Evolutionary conservation across 2,113 vertebrate genomes (phyloP).

Genomic region (Xiphophorus couchianus): DNA sequence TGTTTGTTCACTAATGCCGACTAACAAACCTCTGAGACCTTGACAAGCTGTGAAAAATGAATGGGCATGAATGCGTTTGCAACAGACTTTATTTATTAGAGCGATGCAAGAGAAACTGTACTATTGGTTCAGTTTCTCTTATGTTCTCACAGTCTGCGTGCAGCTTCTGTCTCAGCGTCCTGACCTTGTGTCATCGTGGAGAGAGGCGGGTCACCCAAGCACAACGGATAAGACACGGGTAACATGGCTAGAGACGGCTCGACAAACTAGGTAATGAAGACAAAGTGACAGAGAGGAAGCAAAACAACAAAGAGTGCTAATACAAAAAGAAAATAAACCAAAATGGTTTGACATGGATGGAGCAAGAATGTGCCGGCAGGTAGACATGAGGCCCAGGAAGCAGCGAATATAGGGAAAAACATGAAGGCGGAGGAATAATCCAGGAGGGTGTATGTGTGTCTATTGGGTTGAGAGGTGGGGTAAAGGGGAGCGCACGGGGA

Average conservation of each 20-base stretch:
- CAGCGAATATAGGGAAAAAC: slow-evolving; percentile 61
- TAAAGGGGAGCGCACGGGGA: slow-evolving; percentile 26
- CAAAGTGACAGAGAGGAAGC: slow-evolving; percentile 63
- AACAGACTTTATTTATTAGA: not conserved
- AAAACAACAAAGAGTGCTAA: slow-evolving; percentile 58
- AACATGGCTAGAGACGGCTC: slow-evolving; percentile 24
- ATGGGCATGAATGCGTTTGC: not conserved
- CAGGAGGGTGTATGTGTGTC: slow-evolving; percentile 22
- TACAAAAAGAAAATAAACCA: slow-evolving; percentile 57
- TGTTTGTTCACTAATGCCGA: too few species aligned
- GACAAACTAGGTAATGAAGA: slow-evolving; percentile 48
- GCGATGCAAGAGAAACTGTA: not conserved
- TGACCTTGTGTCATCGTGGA: slow-evolving; percentile 7
- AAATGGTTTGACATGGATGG: slow-evolving; percentile 56
- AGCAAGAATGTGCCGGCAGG: slow-evolving; percentile 75
- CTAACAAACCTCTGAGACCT: not conserved
- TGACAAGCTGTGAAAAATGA: not conserved
- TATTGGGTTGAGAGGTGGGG: slow-evolving; percentile 31
- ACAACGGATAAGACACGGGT: slow-evolving; percentile 31
- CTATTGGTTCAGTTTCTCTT: not conserved
- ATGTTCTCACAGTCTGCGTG: not conserved
- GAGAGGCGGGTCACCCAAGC: slow-evolving; percentile 11
- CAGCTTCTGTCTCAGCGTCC: not conserved
- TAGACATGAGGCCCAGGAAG: slow-evolving; percentile 78
- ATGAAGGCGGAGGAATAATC: not conserved